Evolutionary conservation across 2,797 vertebrate genomes (phyloP).

Genomic region (Phylloscopus collybita): DNA sequence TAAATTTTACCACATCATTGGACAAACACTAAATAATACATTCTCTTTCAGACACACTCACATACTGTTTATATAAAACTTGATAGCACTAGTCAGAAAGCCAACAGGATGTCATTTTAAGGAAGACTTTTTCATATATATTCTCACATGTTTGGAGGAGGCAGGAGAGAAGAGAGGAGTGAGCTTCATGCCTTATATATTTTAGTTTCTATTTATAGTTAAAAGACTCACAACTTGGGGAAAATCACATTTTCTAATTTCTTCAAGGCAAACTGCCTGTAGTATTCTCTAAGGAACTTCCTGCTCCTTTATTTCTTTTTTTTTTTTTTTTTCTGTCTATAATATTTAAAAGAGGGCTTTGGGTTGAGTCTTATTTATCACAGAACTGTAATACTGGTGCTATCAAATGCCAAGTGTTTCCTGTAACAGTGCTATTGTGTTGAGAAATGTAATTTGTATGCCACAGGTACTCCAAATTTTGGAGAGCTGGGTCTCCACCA

Average conservation of each 20-base stretch:
- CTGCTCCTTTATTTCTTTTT: not conserved
- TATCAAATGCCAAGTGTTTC: not conserved
- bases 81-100: not conserved
- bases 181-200: not conserved
- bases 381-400: not conserved
- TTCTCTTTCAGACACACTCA: not conserved
- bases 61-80: not conserved
- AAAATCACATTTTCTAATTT: constrained; percentile 22
- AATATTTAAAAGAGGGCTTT: not conserved
- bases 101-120: not conserved
- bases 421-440: not conserved
- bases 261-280: not conserved
- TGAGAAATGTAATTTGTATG: not conserved
- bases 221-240: not conserved
- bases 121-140: not conserved
- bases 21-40: not conserved
- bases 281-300: not conserved
- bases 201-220: constrained; percentile 27
- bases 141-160: not conserved
- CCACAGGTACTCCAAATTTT: not conserved
- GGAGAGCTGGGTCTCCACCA: not conserved
- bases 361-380: not conserved
- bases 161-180: not conserved
- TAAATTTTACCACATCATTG: not conserved
- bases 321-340: not conserved